Conservation (phyloP, 2,797 vertebrate genomes). For the Crenichthys baileyi region DNA sequence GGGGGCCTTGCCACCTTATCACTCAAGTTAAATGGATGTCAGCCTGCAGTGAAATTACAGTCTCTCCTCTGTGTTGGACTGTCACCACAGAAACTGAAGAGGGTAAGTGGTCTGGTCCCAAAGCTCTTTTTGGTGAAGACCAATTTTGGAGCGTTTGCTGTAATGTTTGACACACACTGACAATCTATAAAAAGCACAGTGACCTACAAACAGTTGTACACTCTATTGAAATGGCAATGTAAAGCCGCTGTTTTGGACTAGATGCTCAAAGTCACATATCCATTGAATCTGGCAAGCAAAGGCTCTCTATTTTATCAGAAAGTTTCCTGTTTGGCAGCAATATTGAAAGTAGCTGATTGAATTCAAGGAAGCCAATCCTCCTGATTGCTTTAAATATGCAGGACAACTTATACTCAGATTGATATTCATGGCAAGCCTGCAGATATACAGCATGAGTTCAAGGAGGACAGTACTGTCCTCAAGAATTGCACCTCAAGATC, state of each 20-base stretch:
- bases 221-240: conserved; percentile 57
- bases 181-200: conserved; percentile 74
- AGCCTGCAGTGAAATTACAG: conserved; percentile 81
- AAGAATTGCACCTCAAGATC: conserved; percentile 6
- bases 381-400: conserved; percentile 46
- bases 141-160: conserved; percentile 68
- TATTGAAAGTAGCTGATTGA: conserved; percentile 37
- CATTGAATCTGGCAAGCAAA: conserved; percentile 53
- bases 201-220: conserved; percentile 70
- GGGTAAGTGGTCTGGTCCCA: conserved; percentile 70
- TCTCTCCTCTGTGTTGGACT: conserved; percentile 71
- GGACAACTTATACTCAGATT: conserved; percentile 32
- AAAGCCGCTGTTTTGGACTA: conserved; percentile 21
- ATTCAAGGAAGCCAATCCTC: conserved; percentile 58
- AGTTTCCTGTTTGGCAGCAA: conserved; percentile 52
- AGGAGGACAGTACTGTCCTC: conserved; percentile 1
- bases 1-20: conserved; percentile 67
- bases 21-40: conserved; percentile 72
- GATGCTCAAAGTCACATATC: conserved; percentile 41
- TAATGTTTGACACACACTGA: conserved; percentile 73
- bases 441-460: conserved; percentile 8
- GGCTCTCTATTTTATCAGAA: conserved; percentile 50
- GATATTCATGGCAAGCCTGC: conserved; percentile 23
- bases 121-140: conserved; percentile 59
- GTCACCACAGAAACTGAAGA: conserved; percentile 68